Evolutionary conservation across 2,113 vertebrate genomes (phyloP).

Genomic region (Todiramphus chloris): DNA sequence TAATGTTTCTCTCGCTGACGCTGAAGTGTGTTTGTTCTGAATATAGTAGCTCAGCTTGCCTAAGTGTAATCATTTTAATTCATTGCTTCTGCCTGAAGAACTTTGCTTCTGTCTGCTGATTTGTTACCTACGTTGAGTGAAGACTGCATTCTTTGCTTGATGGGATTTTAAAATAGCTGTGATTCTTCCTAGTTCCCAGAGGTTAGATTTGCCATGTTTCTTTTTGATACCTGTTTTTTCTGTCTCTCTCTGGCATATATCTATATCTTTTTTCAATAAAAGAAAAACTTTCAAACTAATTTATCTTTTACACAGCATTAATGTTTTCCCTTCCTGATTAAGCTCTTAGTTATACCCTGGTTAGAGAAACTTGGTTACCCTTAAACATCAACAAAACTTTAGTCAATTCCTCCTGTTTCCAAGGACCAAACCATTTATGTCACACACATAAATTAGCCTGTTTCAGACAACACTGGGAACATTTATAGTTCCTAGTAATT

Average conservation of each 20-base stretch:
- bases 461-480: neutral
- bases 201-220: neutral
- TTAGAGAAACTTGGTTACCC: neutral
- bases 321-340: neutral
- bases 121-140: neutral
- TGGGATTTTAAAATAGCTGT: neutral
- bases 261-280: neutral
- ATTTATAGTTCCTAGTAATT: neutral
- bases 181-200: neutral
- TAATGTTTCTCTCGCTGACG: neutral
- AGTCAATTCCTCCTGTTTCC: neutral
- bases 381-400: neutral
- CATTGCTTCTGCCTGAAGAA: neutral
- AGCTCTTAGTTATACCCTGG: neutral
- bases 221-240: neutral
- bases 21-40: neutral
- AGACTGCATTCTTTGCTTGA: neutral
- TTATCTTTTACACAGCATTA: neutral
- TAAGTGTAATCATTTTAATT: neutral
- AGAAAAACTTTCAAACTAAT: neutral
- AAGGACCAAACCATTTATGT: neutral
- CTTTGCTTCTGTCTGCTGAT: neutral
- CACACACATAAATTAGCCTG: neutral
- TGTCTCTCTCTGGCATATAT: neutral
- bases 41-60: neutral